Conservation (phyloP, 2,113 vertebrate species). For the Typhlomys cinereus region DNA sequence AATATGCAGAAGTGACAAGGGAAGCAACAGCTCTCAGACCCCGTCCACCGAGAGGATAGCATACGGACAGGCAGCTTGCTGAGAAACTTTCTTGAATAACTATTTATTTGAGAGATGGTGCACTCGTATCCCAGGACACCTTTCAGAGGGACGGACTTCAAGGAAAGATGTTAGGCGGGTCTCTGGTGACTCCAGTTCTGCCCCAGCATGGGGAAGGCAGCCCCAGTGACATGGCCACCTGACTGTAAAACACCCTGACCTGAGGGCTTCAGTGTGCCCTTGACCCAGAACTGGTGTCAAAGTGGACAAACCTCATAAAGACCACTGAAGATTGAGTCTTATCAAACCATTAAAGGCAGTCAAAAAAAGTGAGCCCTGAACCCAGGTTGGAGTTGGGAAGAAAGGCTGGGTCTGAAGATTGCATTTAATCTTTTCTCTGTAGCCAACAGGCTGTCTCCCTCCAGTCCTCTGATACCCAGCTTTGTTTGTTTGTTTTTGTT, state of each 20-base stretch:
- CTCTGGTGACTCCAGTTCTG: not conserved
- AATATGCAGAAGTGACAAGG: no score
- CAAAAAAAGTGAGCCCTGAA: constrained; percentile 13
- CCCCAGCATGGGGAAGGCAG: not conserved
- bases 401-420: not conserved
- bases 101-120: no score
- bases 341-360: not conserved
- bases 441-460: not conserved
- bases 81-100: no score
- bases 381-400: not conserved
- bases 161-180: not conserved
- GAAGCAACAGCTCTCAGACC: no score
- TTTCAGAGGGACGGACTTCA: not conserved
- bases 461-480: not conserved
- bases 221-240: not conserved
- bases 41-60: no score
- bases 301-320: not conserved
- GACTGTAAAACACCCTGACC: not conserved
- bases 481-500: no score
- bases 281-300: not conserved
- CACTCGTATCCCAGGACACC: no score
- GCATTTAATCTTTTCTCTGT: not conserved
- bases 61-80: no score
- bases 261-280: not conserved
- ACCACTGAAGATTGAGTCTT: not conserved